phyloP scores from a whole-genome alignment of 2,797 vertebrate genomes.

The Phrynocephalus guinanensis region DNA sequence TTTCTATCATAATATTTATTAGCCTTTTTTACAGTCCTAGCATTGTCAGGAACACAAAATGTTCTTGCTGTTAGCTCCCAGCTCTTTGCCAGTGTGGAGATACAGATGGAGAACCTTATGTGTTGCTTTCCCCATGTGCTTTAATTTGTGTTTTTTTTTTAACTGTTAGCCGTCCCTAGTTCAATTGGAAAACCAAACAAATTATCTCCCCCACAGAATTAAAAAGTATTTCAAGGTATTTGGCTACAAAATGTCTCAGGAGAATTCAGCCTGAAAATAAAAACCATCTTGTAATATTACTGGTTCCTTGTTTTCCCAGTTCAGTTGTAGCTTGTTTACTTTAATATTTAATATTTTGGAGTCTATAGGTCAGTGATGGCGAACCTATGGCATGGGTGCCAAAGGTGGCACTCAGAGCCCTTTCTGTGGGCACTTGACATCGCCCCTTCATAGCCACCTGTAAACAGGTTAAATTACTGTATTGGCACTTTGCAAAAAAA shows the following conservation, averaged over 20 bases:
- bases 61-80: conserved; percentile 66
- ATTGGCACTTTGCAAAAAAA: no score
- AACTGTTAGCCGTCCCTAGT: conserved; percentile 48
- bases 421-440: no score
- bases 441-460: no score
- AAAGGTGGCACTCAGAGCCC: no score
- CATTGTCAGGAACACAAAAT: conserved; percentile 65
- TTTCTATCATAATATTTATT: conserved; percentile 63
- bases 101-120: conserved; percentile 65
- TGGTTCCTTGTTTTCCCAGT: no score
- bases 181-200: conserved; percentile 50
- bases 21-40: conserved; percentile 55
- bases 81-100: conserved; percentile 61
- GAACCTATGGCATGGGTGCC: no score
- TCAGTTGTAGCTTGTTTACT: no score
- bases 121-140: conserved; percentile 54
- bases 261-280: conserved; percentile 59
- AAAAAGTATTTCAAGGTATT: conserved; percentile 55
- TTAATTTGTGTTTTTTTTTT: conserved; percentile 53
- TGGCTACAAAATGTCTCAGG: conserved; percentile 57
- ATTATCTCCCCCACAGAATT: conserved; percentile 54
- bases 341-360: no score
- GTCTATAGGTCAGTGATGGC: no score
- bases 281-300: conserved; percentile 58
- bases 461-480: no score